Percentiles rank a stretch among this genome's conserved stretches.
Evolutionary conservation across 2,797 vertebrate species (phyloP).

Genomic region (Zenarchopterus dispar): DNA sequence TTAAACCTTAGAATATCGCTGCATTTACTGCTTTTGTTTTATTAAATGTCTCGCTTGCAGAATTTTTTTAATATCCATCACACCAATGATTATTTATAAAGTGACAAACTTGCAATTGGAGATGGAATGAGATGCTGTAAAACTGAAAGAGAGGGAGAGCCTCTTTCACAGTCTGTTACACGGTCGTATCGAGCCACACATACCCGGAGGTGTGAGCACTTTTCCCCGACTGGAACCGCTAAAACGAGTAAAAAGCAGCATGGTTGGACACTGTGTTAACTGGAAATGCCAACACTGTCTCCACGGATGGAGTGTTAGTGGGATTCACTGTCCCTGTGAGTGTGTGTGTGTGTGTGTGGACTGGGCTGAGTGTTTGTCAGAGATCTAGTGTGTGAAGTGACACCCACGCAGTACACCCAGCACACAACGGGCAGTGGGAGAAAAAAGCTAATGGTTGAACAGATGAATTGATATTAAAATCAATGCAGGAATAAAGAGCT

Average conservation of each 20-base stretch:
- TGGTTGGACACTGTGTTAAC: constrained; percentile 36
- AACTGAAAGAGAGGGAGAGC: constrained; percentile 15
- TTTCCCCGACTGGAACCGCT: constrained; percentile 30
- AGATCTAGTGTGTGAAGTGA: constrained; percentile 52
- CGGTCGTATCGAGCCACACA: constrained; percentile 34
- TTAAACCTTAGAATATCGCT: too few relatives aligned
- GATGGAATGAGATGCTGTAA: background rate
- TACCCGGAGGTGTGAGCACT: constrained; percentile 64
- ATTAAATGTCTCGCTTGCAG: too few relatives aligned
- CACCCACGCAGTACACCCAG: constrained; percentile 61
- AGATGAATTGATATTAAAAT: constrained; percentile 49
- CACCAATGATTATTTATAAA: background rate
- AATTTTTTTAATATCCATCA: too few relatives aligned
- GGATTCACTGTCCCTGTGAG: constrained; percentile 9
- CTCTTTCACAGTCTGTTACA: constrained; percentile 53
- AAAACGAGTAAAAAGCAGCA: constrained; percentile 48
- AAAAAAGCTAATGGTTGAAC: constrained; percentile 51
- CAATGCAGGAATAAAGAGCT: constrained; percentile 45
- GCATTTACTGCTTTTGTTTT: too few relatives aligned
- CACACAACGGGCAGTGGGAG: constrained; percentile 40
- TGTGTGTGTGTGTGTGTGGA: constrained; percentile 16
- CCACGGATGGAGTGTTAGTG: constrained; percentile 42
- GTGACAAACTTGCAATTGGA: constrained; percentile 1
- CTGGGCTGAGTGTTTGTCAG: constrained; percentile 33
- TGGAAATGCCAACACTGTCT: constrained; percentile 54